Evolutionary conservation across 2,113 vertebrate species (phyloP).

Genomic region (Leptocoma aspasia): DNA sequence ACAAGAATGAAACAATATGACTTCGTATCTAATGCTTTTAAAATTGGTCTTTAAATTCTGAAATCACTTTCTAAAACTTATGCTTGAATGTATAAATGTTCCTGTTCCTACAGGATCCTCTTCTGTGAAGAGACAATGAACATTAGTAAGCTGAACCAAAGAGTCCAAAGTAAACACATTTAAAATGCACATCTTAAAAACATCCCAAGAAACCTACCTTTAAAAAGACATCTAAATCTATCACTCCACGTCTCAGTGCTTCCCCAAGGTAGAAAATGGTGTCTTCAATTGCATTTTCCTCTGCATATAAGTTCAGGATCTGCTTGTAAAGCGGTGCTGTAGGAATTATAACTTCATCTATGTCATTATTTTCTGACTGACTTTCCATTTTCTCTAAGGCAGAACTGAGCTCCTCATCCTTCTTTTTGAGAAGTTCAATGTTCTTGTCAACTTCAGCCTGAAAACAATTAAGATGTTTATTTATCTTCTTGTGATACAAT

Average conservation of each 20-base stretch:
- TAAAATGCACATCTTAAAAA: background rate
- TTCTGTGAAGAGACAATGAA: background rate
- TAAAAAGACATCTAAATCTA: slow-evolving; percentile 96
- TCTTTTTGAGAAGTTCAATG: slow-evolving; percentile 94
- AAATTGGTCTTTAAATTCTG: background rate
- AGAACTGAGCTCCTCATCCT: slow-evolving; percentile 95
- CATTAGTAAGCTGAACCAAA: background rate
- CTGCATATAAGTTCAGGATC: slow-evolving; percentile 96
- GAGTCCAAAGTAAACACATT: background rate
- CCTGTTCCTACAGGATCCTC: background rate
- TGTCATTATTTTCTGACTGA: slow-evolving; percentile 98
- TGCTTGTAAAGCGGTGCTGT: slow-evolving; percentile 98
- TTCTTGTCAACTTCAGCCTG: slow-evolving; percentile 96
- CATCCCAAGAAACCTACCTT: slow-evolving; percentile 79
- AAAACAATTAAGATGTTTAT: slow-evolving; percentile 10
- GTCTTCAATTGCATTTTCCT: slow-evolving; percentile 98
- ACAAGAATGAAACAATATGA: background rate
- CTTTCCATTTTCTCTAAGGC: slow-evolving; percentile 99
- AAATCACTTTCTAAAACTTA: background rate
- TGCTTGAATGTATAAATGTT: background rate
- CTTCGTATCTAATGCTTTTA: background rate
- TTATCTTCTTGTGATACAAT: background rate
- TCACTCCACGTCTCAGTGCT: slow-evolving; percentile 91
- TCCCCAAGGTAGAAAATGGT: slow-evolving; percentile 99
- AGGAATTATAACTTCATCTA: slow-evolving; percentile 96